These are phyloP conservation scores for Cataglyphis cursor DNA, from an alignment of 2,888 invertebrate species.

Conservation along the genomic window DNA sequence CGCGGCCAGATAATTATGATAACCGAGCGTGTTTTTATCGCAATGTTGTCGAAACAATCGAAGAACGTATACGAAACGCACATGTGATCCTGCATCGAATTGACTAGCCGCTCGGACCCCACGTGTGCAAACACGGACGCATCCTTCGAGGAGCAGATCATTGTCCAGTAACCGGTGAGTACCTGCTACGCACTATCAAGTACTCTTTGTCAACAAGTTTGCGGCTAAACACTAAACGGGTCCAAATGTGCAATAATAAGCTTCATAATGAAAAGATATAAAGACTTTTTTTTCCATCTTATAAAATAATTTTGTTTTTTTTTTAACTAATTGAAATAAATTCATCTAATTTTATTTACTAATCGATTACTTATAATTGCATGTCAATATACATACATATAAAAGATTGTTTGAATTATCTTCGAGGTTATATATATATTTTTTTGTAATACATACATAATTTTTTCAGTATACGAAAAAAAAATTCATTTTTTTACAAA, in stretches of 20 bases:
- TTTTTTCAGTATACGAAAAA: background rate
- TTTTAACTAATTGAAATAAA: background rate
- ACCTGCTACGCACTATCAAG: slow-evolving; percentile 16
- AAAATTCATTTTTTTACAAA: background rate
- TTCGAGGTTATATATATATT: background rate
- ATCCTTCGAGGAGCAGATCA: slow-evolving; percentile 33
- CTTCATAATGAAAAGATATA: background rate
- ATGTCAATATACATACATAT: too few species aligned
- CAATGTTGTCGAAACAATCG: slow-evolving; percentile 24
- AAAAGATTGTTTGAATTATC: background rate
- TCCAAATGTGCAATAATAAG: too few species aligned
- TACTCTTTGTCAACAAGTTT: slow-evolving; percentile 21
- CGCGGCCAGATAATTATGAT: slow-evolving; percentile 10
- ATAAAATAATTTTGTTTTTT: background rate
- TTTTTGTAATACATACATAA: background rate
- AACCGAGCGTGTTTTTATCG: slow-evolving; percentile 23
- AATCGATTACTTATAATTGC: background rate
- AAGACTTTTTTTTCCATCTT: background rate
- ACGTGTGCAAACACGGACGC: slow-evolving; percentile 25
- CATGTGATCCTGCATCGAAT: slow-evolving; percentile 15
- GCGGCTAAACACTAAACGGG: slow-evolving; percentile 6
- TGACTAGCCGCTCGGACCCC: background rate
- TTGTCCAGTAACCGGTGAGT: slow-evolving; percentile 42
- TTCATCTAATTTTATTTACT: background rate
- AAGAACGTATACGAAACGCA: slow-evolving; percentile 9